Evolutionary conservation across 37 sponge, comb jelly and placozoan species (phyloP).

Genomic region (Cliona cf. orientalis): DNA sequence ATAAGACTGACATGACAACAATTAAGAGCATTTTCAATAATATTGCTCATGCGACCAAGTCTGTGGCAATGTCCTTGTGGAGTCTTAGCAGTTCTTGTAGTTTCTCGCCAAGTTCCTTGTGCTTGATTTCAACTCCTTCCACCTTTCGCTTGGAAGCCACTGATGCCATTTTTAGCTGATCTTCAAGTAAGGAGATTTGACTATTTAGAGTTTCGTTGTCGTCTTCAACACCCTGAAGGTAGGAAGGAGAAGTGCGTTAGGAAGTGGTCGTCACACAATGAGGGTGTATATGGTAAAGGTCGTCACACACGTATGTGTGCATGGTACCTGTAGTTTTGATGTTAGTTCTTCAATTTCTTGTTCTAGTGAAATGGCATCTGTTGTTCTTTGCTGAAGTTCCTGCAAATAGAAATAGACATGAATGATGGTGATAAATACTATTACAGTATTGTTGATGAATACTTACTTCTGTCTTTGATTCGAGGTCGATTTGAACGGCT

Average conservation of each 20-base stretch:
- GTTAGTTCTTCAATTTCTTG: slow-evolving; percentile 6
- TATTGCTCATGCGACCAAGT: slow-evolving; percentile 21
- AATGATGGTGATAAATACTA: no score
- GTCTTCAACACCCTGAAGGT: slow-evolving; percentile 17
- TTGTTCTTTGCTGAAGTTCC: background rate
- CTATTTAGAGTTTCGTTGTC: slow-evolving; percentile 20
- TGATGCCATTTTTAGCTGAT: slow-evolving; percentile 46
- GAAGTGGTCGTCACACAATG: no score
- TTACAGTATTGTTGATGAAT: no score
- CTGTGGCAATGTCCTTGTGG: slow-evolving; percentile 23
- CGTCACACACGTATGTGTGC: no score
- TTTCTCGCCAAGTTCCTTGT: slow-evolving; percentile 27
- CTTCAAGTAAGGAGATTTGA: slow-evolving; percentile 30
- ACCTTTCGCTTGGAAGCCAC: slow-evolving; percentile 29
- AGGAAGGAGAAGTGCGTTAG: no score
- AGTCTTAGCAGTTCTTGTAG: slow-evolving; percentile 24
- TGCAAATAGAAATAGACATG: background rate
- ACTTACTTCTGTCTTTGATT: slow-evolving; percentile 36
- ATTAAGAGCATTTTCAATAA: no score
- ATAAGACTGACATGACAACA: no score
- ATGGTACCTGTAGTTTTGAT: background rate
- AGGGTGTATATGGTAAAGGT: background rate
- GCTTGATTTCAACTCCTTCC: slow-evolving; percentile 3
- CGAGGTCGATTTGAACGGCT: slow-evolving; percentile 55
- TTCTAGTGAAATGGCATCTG: slow-evolving; percentile 1